Base-by-base conservation (phyloP, 2,113 vertebrate species). In the Isichthys henryi region DNA sequence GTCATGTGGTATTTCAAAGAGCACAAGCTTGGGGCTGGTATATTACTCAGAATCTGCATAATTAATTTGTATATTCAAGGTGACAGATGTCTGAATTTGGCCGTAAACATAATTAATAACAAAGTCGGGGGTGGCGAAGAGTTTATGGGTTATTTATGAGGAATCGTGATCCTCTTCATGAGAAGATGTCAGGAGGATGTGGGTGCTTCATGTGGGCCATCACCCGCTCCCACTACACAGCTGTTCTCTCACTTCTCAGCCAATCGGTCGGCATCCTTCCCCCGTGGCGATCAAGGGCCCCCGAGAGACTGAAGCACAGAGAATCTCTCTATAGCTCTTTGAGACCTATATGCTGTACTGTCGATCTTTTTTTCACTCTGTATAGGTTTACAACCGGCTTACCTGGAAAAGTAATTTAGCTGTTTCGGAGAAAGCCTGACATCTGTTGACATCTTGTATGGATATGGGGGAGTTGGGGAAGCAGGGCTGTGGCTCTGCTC, bases 31-130 rank as follows among this genome's bases (percentile, higher is more conserved):
- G 48, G 52, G 88, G 83, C 89, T 92, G 93, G 92, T 93, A 91
- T 92, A 94, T 93, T 91, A 90, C 91, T 93, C 89, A 94, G 93
- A 96, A 96, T 94, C 94, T 94, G 95, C 95, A 95, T 95, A 96
- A 96, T 96, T 96, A 96, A 96, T 96, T 96, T 96, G 95, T 96
- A 94, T 96, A 94, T 95, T 94, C 93, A 93, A 93, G 91, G 93
- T 95, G 95, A 96, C 96, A 96, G 95, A 95, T 95, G 95, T 96
- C 96, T 95, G 94, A 96, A 96, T 96, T 96, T 95, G 95, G 95
- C 93, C 39, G 89, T 96, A 95, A 96, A 96, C 95, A 93, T 95
- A 95, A 95, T 96, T 95, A 95, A 96, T 95, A 95, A 94, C 93
- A 94, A 94, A 93, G 95, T 92, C 90, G 92, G 94, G 93, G 93